Evolutionary conservation across 1,140 invertebrate genomes (phyloP), one percentile per base, ranked within the genome.

Genomic region (Heliothis subflexa): DNA sequence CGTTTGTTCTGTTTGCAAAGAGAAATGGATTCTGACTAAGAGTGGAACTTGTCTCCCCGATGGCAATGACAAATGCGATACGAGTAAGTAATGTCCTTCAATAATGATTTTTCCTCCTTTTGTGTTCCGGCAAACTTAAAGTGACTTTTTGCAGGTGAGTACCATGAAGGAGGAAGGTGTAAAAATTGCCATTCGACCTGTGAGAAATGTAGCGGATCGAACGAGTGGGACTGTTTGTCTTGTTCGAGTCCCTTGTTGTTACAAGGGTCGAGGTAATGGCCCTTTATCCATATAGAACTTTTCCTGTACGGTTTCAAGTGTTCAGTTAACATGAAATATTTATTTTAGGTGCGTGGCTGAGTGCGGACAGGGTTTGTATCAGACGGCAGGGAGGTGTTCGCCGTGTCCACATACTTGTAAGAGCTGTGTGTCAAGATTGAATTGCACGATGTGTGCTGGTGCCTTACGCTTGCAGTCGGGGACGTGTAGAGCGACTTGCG

Each of bases 321-420:
- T 21, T 52, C 55, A 64, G 45, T 64, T 75, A 75, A 75, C 57
- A 75, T 75, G 73, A 75, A 75, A 61, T 78, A 86, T 88, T 81
- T 71, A 78, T 93, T 93, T 79, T 75, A 95, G 95, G 57, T 98
- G 97, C 86, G 96, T 97, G 0, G 96, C 96, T 21, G 96, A 96
- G 81, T 98, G 97, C 87, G 96, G 97, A 70, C 96, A 96, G 85
- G 97, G 97, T 0, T 97, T 94, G 85, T 98, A 96, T 83, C 96
- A 96, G 87, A 96, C 96, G n/a, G 95, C 95, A 18, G 96, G 96
- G 5, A 91, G 96, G 18, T 98, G 97, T 89, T 95, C 96, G 0
- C 96, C 96, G 11, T 98, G 97, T 88, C 89, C 97, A 14, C 97
- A 97, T 76, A 97, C 97, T 1, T 98, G 97, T 89, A 95, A 95